Base-by-base conservation (phyloP, 2,113 vertebrate species). In the Gambusia holbrooki region DNA sequence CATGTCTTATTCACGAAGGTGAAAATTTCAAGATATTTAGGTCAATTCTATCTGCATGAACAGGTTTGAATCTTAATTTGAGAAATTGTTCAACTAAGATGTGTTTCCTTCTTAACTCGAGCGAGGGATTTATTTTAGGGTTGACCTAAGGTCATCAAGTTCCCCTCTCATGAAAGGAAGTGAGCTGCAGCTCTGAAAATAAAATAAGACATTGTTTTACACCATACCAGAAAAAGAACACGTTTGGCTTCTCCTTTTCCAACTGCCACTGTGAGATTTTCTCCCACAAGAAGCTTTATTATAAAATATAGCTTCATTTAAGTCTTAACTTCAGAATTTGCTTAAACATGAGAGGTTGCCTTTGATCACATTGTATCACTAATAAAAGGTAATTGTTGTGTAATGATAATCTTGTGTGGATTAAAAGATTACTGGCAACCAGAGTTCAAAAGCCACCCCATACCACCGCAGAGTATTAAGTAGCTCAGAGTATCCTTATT, bases 391-490 rank as follows among this genome's bases (percentile, higher is more conserved):
- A 51, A 51, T 76, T 80, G 64, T 85, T 83, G 74, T 51, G 30
- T 77, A 80, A 85, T 17, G 17, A 70, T 22, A 62, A 15, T 60
- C 65, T 40, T 54, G 17, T 42, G 73, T 74, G 75, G 83, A 79
- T 89, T 89, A 90, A 82, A 66, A 62, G 85, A 86, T 90, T 84
- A 87, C 40, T 62, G 27, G 35, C 45, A 15, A 37, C 27, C 17
- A 42, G 63, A 40, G 71, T 69, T 84, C 42, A 75, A 77, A 80
- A 66, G 72, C 35, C 71, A 79, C 9, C 68, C 28, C 25, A 69
- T 51, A 66, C 66, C 63, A 73, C 58, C 58, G n/a, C 2, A 33
- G 45, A 60, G 51, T 40, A 45, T 71, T 85, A 89, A 89, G 77
- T 69, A 76, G 84, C 74, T 84, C 71, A 79, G 62, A 68, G 58